Conservation (phyloP, 37 sponge, comb jelly and placozoan species). For the Ianthella basta region DNA sequence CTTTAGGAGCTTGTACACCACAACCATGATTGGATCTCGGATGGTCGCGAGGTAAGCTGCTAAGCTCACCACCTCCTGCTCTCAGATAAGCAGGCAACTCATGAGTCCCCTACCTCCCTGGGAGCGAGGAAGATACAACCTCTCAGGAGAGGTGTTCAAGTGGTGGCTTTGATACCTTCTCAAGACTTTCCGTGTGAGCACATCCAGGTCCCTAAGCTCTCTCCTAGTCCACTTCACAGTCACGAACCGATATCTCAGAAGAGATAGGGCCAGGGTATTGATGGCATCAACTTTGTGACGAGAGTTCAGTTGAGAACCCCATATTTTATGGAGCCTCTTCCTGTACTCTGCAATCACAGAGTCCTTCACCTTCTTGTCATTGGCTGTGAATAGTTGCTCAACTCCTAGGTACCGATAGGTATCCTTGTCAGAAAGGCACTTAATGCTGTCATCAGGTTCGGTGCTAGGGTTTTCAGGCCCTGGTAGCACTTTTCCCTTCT, state of each 20-base stretch:
- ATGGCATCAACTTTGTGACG: neutral
- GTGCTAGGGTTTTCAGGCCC: neutral
- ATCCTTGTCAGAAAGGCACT: neutral
- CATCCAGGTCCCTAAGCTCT: conserved; percentile 4
- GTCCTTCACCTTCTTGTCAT: conserved; percentile 9
- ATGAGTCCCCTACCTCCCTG: conserved; percentile 2
- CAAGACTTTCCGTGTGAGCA: neutral
- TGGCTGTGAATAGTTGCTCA: conserved; percentile 21
- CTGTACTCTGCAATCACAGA: neutral
- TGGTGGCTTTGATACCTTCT: conserved; percentile 4
- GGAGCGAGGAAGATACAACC: neutral
- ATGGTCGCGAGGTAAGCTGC: neutral
- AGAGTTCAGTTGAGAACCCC: neutral
- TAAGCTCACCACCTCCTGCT: neutral
- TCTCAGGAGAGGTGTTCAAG: neutral
- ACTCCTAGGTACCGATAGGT: conserved; percentile 44
- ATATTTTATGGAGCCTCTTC: conserved; percentile 1
- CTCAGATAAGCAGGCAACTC: neutral
- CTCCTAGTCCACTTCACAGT: conserved; percentile 13
- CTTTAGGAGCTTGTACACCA: neutral
- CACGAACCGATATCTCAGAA: neutral
- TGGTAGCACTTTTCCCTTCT: neutral
- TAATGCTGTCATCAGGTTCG: neutral
- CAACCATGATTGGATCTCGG: neutral
- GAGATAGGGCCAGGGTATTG: neutral